Evolutionary conservation across 2,888 invertebrate genomes (phyloP).

Genomic region (Philopedon plagiatum): DNA sequence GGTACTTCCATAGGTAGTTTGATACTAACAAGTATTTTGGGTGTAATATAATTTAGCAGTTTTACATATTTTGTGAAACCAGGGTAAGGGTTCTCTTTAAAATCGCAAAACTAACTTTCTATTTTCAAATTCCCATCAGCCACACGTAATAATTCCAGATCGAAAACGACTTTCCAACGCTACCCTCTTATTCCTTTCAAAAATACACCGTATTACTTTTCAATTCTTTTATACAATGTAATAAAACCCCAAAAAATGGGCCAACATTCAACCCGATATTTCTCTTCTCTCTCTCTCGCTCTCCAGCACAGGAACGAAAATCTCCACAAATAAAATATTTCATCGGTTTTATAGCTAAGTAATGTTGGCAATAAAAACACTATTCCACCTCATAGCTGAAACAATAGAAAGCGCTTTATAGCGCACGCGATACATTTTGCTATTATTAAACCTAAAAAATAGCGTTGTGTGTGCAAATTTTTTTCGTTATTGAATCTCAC

Average conservation of each 20-base stretch:
- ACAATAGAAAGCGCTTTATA: conserved; percentile 24
- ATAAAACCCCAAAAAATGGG: neutral
- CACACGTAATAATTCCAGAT: too few relatives aligned
- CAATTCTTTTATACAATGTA: neutral
- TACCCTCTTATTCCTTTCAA: too few relatives aligned
- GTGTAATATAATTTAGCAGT: too few relatives aligned
- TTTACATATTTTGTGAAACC: too few relatives aligned
- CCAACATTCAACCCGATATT: neutral
- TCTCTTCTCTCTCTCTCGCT: neutral
- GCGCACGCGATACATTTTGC: conserved; percentile 16
- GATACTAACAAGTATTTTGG: too few relatives aligned
- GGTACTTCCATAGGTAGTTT: too few relatives aligned
- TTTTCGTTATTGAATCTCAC: neutral
- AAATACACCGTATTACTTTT: neutral
- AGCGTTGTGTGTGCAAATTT: neutral
- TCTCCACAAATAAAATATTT: conserved; percentile 7
- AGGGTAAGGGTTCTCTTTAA: too few relatives aligned
- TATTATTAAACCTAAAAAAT: neutral
- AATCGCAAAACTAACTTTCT: too few relatives aligned
- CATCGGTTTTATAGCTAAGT: conserved; percentile 13
- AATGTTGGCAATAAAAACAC: conserved; percentile 27
- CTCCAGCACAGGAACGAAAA: neutral
- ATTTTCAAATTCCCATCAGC: too few relatives aligned
- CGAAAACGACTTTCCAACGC: too few relatives aligned
- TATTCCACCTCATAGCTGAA: conserved; percentile 21